Evolutionary conservation across 2,113 vertebrate species (phyloP).

Genomic region (Bos javanicus): DNA sequence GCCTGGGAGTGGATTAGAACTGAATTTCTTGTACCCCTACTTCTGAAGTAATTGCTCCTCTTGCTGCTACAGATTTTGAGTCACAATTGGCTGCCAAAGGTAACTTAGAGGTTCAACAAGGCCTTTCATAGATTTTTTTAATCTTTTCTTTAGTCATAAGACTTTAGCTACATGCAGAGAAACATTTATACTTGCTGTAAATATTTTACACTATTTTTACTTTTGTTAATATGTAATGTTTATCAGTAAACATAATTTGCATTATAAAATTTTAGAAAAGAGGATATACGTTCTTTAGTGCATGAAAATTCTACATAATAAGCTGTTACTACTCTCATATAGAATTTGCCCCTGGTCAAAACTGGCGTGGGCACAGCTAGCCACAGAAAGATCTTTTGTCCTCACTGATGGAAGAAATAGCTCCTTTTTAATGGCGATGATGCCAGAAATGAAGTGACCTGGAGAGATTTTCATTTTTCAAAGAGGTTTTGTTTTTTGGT

Average conservation of each 20-base stretch:
- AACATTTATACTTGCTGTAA: conserved; percentile 13
- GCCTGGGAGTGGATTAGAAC: neutral
- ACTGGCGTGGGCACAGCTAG: neutral
- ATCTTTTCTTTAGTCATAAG: neutral
- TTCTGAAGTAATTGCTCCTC: neutral
- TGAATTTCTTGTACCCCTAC: neutral
- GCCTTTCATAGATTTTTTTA: neutral
- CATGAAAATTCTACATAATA: neutral
- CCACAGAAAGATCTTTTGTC: neutral
- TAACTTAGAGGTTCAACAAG: neutral
- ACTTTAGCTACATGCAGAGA: neutral
- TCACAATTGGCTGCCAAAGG: neutral
- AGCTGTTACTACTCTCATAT: neutral
- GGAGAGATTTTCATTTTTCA: neutral
- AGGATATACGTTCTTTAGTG: neutral
- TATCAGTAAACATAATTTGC: conserved; percentile 4
- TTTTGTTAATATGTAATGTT: neutral
- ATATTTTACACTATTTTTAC: neutral
- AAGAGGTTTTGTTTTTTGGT: neutral
- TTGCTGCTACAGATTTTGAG: neutral
- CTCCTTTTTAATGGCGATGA: neutral
- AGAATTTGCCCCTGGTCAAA: neutral
- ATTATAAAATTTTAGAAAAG: neutral
- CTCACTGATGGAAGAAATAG: neutral
- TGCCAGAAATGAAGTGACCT: neutral